Evolutionary conservation across 2,888 invertebrate genomes (phyloP).

Genomic region (Drosophila ezoana): DNA sequence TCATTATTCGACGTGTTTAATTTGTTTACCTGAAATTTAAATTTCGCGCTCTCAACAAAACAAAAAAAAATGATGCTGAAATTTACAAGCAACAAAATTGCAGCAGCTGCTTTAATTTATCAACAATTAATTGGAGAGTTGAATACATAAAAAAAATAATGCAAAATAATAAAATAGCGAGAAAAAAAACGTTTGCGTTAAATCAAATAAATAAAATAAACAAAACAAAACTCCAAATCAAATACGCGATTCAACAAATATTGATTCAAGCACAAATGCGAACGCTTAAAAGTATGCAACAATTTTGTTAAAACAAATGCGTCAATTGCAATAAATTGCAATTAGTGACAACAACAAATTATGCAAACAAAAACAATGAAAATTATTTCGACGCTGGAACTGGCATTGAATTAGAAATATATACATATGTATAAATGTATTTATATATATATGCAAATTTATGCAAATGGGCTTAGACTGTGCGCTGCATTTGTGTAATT

Average conservation of each 20-base stretch:
- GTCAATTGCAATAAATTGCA: constrained; percentile 26
- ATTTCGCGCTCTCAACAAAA: constrained; percentile 19
- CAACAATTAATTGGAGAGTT: constrained; percentile 57
- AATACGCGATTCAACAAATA: constrained; percentile 48
- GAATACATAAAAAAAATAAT: constrained; percentile 25
- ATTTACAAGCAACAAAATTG: constrained; percentile 19
- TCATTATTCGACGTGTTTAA: constrained; percentile 64
- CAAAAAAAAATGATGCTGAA: constrained; percentile 6
- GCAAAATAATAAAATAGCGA: not conserved
- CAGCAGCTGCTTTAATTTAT: constrained; percentile 61
- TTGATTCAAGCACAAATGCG: constrained; percentile 38
- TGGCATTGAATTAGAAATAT: not conserved
- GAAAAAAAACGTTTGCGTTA: constrained; percentile 21
- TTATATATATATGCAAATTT: not conserved
- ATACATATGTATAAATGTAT: not conserved
- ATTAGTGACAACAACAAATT: constrained; percentile 1
- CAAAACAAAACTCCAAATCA: constrained; percentile 49
- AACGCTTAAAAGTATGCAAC: constrained; percentile 53
- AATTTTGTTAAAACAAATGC: constrained; percentile 21
- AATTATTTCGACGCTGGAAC: not conserved
- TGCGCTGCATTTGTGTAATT: too few species aligned
- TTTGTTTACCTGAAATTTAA: constrained; percentile 67
- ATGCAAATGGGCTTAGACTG: too few species aligned
- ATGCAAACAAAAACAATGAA: not conserved
- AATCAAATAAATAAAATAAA: constrained; percentile 55